phyloP scores from a whole-genome alignment of 2,888 invertebrate genomes.

The Dolichomitus sp. region DNA sequence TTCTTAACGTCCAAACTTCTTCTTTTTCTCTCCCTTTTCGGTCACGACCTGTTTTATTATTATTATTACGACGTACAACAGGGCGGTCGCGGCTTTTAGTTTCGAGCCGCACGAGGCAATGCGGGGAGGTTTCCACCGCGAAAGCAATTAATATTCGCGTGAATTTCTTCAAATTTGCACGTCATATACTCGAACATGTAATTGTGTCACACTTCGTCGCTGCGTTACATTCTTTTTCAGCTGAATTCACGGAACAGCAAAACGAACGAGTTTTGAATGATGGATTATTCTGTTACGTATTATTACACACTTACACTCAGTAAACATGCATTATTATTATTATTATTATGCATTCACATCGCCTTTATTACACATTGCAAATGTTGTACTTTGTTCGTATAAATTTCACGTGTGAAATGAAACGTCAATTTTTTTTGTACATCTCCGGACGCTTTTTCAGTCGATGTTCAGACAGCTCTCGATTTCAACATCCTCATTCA shows the following conservation, averaged over 20 bases:
- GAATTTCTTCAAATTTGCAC: slow-evolving; percentile 50
- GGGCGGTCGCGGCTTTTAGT: slow-evolving; percentile 6
- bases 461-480: no score
- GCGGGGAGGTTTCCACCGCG: background rate
- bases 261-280: background rate
- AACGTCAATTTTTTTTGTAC: no score
- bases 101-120: background rate
- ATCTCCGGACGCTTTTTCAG: no score
- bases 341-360: no score
- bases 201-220: slow-evolving; percentile 6
- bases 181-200: slow-evolving; percentile 11
- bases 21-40: slow-evolving; percentile 22
- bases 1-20: slow-evolving; percentile 70
- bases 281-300: background rate
- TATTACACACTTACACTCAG: no score
- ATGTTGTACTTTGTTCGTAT: no score
- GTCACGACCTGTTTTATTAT: slow-evolving; percentile 15
- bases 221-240: background rate
- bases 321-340: no score
- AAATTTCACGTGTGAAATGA: no score
- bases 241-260: background rate
- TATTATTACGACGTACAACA: slow-evolving; percentile 34
- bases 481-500: no score
- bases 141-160: slow-evolving; percentile 41
- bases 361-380: no score